Evolutionary conservation across 1,140 invertebrate species (phyloP).

Genomic region (Stegodyphus mimosarum): DNA sequence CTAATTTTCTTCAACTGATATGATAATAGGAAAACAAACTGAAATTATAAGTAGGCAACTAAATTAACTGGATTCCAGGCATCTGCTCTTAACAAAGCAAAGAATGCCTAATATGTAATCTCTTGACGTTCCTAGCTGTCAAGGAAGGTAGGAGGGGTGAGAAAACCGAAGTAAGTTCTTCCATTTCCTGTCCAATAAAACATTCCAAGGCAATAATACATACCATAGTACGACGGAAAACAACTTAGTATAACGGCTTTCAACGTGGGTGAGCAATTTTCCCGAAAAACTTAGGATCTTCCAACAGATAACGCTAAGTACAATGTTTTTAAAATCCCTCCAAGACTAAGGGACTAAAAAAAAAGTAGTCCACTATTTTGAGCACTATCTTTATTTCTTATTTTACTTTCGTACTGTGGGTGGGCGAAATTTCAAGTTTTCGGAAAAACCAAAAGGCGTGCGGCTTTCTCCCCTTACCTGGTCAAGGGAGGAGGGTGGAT

Average conservation of each 20-base stretch:
- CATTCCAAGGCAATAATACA: conserved; percentile 38
- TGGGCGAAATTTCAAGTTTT: conserved; percentile 18
- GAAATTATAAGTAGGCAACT: neutral
- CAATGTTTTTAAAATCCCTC: conserved; percentile 34
- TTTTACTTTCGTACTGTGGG: conserved; percentile 23
- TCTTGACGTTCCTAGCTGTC: neutral
- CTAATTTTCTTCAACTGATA: neutral
- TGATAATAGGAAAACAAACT: neutral
- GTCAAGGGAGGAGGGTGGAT: conserved; percentile 1
- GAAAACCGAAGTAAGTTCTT: conserved; percentile 6
- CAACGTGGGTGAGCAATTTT: conserved; percentile 34
- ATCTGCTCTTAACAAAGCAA: neutral
- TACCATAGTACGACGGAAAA: conserved; percentile 9
- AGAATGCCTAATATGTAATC: neutral
- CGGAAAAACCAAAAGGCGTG: conserved; percentile 10
- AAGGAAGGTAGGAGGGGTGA: neutral
- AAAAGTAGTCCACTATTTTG: neutral
- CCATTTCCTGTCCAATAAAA: conserved; percentile 20
- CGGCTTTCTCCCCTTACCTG: neutral
- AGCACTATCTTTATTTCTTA: conserved; percentile 8
- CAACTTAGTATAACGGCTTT: neutral
- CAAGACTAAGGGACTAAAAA: neutral
- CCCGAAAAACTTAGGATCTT: conserved; percentile 11
- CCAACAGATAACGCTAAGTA: conserved; percentile 31
- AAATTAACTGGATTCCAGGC: neutral